Evolutionary conservation across 2,797 vertebrate species (phyloP), one percentile per base, ranked within the genome.

Genomic region (Chiroxiphia lanceolata): DNA sequence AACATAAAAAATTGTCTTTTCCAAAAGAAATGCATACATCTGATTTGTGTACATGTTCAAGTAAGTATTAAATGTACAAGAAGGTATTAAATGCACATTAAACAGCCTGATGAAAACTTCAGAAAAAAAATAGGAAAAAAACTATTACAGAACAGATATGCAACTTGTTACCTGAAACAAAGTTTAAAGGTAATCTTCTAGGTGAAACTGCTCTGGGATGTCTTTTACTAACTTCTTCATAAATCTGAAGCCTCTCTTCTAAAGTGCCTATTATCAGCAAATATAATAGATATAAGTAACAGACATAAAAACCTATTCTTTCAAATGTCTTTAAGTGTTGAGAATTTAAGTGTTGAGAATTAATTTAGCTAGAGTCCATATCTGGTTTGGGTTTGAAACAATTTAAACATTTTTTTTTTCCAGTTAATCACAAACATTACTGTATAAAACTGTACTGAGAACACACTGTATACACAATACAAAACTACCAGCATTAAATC

Each of bases 111-210:
- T 10, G 44, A 70, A 90, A 94, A 61, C 57, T 89, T 83, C 21
- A 70, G 31, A 61, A 89, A 92, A 78, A 74, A 33, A n/a, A 50
- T 5, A 48, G 69, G 47, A 33, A 60, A 94, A 78, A 40, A 56
- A 70, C 36, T 87, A 59, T 67, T 94, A 96, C 3, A 81, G 86
- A 97, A 97, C 69, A 96, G 85, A 94, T 88, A 97, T 51, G 59
- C 69, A 96, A 95, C 74, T 84, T 94, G 87, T 97, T 98, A 98
- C 98, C 98, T 98, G 98, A 97, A 90, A 97, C 97, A 97, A 98
- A 97, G 96, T 98, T 98, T 98, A 98, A 97, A 90, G 98, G 97
- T 94, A 98, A 97, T 97, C 98, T 98, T 98, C 97, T 98, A 80
- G 98, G 98, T 92, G 96, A 98, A 95, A 98, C 96, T 83, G 98